Conservation (phyloP, 2,888 invertebrate genomes). For the Lasioglossum lativentre region DNA sequence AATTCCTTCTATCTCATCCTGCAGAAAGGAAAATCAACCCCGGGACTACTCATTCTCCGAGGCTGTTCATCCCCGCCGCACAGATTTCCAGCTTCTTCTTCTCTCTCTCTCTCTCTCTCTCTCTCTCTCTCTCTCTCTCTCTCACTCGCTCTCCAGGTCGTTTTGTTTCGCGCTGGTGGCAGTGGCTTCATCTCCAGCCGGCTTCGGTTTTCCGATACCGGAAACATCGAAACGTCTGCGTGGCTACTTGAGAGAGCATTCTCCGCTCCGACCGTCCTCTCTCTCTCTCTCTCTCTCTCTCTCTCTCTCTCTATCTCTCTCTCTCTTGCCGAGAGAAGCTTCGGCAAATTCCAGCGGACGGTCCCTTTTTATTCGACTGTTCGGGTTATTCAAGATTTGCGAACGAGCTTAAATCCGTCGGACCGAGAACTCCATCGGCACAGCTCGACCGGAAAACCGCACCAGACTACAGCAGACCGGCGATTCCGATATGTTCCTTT, state of each 20-base stretch:
- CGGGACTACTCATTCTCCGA: neutral
- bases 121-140: neutral
- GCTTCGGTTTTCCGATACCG: slow-evolving; percentile 9
- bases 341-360: neutral
- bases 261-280: neutral
- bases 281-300: no score
- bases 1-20: neutral
- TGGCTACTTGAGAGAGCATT: slow-evolving; percentile 4
- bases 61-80: neutral
- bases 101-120: neutral
- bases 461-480: neutral
- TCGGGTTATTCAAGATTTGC: slow-evolving; percentile 13
- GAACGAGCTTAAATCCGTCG: neutral
- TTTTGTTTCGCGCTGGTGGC: slow-evolving; percentile 9
- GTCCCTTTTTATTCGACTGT: slow-evolving; percentile 30
- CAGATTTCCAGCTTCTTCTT: neutral
- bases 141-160: neutral
- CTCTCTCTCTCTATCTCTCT: no score
- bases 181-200: slow-evolving; percentile 7
- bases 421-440: neutral
- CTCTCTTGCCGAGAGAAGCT: neutral
- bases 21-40: neutral
- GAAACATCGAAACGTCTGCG: slow-evolving; percentile 6
- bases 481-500: neutral
- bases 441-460: neutral